These are phyloP conservation scores for Acanthurus lineatus DNA, from an alignment of 2,797 vertebrate species.

Conservation along the genomic window DNA sequence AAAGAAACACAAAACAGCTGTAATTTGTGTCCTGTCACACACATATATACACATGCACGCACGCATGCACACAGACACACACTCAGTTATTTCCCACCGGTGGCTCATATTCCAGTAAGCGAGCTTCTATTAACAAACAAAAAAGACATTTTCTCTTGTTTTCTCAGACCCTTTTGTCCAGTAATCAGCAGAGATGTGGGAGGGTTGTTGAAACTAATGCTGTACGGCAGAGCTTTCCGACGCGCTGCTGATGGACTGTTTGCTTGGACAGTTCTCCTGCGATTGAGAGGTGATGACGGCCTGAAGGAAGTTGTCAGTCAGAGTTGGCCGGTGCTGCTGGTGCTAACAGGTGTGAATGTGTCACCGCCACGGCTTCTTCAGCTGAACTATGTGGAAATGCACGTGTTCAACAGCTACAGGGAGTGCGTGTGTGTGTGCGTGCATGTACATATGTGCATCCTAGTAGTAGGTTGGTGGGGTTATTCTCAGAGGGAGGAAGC, in stretches of 20 bases:
- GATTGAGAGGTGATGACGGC: slow-evolving; percentile 78
- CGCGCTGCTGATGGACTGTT: slow-evolving; percentile 79
- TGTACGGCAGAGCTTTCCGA: slow-evolving; percentile 55
- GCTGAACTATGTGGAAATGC: slow-evolving; percentile 62
- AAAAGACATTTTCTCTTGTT: slow-evolving; percentile 49
- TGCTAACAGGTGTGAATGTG: slow-evolving; percentile 81
- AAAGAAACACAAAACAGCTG: slow-evolving; percentile 14
- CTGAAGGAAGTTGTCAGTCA: slow-evolving; percentile 79
- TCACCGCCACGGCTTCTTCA: slow-evolving; percentile 39
- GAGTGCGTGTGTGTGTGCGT: slow-evolving; percentile 24
- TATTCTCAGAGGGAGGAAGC: slow-evolving; percentile 70
- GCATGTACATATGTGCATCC: slow-evolving; percentile 55
- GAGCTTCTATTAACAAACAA: slow-evolving; percentile 62
- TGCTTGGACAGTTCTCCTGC: slow-evolving; percentile 78
- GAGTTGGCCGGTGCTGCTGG: slow-evolving; percentile 59
- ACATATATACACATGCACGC: slow-evolving; percentile 1
- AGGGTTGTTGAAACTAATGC: slow-evolving; percentile 70
- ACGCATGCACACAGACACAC: background rate
- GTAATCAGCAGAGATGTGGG: slow-evolving; percentile 61
- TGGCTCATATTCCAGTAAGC: slow-evolving; percentile 56
- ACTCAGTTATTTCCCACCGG: slow-evolving; percentile 26
- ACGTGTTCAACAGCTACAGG: slow-evolving; percentile 71
- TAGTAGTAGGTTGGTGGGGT: slow-evolving; percentile 42
- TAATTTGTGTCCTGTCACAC: slow-evolving; percentile 12
- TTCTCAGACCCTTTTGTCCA: slow-evolving; percentile 51